Percentiles rank a stretch among this genome's conserved stretches.
Conservation (phyloP, 2,113 vertebrate species). For the Cisticola juncidis region DNA sequence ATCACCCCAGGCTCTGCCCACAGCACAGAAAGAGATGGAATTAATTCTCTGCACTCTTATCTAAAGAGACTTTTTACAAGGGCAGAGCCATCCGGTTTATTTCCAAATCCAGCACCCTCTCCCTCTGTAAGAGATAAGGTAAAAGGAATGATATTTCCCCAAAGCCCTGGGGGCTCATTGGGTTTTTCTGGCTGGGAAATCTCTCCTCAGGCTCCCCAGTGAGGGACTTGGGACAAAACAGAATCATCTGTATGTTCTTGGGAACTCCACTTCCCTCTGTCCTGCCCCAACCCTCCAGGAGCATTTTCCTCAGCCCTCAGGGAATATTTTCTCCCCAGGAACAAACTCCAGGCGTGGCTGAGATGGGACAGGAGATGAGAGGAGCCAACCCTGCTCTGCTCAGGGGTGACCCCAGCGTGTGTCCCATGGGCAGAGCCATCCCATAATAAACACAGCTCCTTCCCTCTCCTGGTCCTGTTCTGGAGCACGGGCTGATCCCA, state of each 20-base stretch:
- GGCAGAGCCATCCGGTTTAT: neutral
- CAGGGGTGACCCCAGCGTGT: neutral
- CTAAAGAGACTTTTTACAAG: neutral
- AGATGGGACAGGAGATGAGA: neutral
- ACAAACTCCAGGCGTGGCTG: neutral
- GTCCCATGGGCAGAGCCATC: neutral
- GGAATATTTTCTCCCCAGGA: neutral
- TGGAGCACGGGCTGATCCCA: neutral
- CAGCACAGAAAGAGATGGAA: neutral
- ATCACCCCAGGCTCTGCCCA: neutral
- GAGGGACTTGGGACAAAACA: neutral
- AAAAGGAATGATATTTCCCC: neutral
- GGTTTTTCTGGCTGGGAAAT: conserved; percentile 6
- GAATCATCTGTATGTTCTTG: neutral
- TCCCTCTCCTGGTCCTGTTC: neutral
- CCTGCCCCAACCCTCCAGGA: neutral
- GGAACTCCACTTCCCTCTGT: neutral
- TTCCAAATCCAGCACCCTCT: neutral
- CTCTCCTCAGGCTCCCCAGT: neutral
- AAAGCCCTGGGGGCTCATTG: neutral
- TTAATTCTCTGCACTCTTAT: neutral
- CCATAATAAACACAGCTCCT: neutral
- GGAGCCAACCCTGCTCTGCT: neutral
- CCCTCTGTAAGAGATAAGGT: neutral
- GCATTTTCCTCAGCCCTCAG: neutral